Conservation (phyloP, 2,113 vertebrate species). For the Poicephalus meyeri region DNA sequence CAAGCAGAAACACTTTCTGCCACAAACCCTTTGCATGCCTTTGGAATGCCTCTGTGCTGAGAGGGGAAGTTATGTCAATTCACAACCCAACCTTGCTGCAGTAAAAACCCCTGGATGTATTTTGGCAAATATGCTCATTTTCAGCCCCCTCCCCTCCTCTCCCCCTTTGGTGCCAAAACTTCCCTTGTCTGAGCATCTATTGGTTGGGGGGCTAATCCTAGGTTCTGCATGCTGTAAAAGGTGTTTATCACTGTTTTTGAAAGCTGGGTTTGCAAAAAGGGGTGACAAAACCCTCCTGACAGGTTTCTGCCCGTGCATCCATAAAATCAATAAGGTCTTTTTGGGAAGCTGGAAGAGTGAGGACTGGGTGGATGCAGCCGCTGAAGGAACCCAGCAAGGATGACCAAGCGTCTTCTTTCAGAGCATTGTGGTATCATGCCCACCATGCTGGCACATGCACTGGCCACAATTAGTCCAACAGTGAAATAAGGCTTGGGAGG, state of each 20-base stretch:
- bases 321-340: not conserved
- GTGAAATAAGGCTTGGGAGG: not conserved
- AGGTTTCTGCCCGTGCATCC: not conserved
- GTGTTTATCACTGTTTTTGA: not conserved
- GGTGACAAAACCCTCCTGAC: not conserved
- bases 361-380: not conserved
- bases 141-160: not conserved
- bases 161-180: not conserved
- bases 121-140: not conserved
- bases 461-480: not conserved
- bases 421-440: not conserved
- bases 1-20: slow-evolving; percentile 36
- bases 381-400: not conserved
- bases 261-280: not conserved
- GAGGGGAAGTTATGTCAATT: not conserved
- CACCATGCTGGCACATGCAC: not conserved
- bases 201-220: not conserved
- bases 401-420: not conserved
- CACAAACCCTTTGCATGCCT: not conserved
- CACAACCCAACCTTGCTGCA: not conserved
- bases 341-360: not conserved
- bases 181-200: not conserved
- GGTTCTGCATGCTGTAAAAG: not conserved
- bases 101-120: not conserved
- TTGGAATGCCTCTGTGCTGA: not conserved